Percentiles rank a stretch among this genome's conserved stretches.
These are phyloP conservation scores for Camponotus fellah DNA, from an alignment of 2,888 invertebrate species.

Conservation along the genomic window DNA sequence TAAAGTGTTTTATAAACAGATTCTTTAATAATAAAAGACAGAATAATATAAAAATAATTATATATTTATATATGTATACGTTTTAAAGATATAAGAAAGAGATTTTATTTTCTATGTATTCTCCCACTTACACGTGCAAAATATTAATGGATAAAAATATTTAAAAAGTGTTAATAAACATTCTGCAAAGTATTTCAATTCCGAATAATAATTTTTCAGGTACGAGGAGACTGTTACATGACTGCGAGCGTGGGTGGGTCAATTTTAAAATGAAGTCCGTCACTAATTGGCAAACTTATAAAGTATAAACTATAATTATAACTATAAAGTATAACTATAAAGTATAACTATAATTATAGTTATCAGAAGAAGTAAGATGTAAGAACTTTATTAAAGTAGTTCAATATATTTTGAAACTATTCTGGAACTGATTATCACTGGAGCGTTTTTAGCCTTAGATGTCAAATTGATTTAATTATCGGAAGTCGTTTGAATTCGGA, in stretches of 20 bases:
- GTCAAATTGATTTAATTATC: slow-evolving; percentile 1
- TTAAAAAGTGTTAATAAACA: not conserved
- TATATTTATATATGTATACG: not conserved
- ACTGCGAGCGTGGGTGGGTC: not conserved
- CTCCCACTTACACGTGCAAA: not conserved
- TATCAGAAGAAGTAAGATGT: not conserved
- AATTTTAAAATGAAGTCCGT: not conserved
- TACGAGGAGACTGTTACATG: not conserved
- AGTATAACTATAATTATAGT: slow-evolving; percentile 1
- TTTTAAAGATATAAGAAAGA: not conserved
- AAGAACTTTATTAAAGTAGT: slow-evolving; percentile 9
- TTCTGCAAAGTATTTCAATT: not conserved
- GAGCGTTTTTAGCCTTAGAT: not conserved
- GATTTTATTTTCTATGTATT: not conserved
- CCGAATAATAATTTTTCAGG: not conserved
- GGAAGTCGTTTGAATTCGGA: slow-evolving; percentile 26
- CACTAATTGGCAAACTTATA: slow-evolving; percentile 14
- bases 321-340: slow-evolving; percentile 6
- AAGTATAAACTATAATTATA: slow-evolving; percentile 18
- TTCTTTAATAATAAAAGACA: not conserved
- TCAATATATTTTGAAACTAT: not conserved
- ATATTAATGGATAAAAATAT: slow-evolving; percentile 2
- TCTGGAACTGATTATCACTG: not conserved
- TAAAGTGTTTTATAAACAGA: not conserved
- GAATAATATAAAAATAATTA: not conserved